Percentiles rank a stretch among this genome's conserved stretches.
These are phyloP conservation scores for Bruchidius siliquastri DNA, from an alignment of 2,888 invertebrate species.

Conservation along the genomic window DNA sequence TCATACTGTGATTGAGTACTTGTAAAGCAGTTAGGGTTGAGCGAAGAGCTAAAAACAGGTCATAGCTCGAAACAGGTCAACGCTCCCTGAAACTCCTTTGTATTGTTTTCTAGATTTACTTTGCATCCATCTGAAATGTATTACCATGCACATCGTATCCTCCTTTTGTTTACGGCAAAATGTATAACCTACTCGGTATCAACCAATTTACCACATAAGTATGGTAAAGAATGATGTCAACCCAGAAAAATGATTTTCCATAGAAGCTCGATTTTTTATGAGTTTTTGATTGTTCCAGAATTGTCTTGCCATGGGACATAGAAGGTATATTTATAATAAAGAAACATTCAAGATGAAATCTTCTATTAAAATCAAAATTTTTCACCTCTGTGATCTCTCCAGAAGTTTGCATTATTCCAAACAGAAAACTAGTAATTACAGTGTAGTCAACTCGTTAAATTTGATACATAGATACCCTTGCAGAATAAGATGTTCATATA, in stretches of 20 bases:
- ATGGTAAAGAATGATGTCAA: too few species aligned
- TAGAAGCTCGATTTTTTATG: too few species aligned
- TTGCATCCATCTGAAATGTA: neutral
- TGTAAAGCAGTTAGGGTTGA: constrained; percentile 38
- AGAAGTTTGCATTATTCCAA: too few species aligned
- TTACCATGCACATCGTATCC: neutral
- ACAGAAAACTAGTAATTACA: too few species aligned
- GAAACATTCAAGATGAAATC: neutral
- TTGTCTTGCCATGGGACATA: too few species aligned
- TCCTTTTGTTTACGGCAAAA: neutral
- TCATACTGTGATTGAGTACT: constrained; percentile 45
- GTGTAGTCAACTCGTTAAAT: too few species aligned
- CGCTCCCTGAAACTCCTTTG: constrained; percentile 23
- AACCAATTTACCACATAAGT: too few species aligned
- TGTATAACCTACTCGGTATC: neutral
- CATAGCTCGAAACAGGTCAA: constrained; percentile 36
- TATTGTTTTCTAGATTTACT: constrained; percentile 2
- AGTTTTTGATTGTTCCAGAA: too few species aligned
- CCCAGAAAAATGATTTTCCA: too few species aligned
- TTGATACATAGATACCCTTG: neutral
- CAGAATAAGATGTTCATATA: neutral
- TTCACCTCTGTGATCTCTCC: neutral
- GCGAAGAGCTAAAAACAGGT: constrained; percentile 34
- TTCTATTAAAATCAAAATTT: neutral
- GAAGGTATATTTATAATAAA: neutral